Evolutionary conservation across 1,140 invertebrate genomes (phyloP), one percentile per base, ranked within the genome.

Genomic region (Aplysia californica): DNA sequence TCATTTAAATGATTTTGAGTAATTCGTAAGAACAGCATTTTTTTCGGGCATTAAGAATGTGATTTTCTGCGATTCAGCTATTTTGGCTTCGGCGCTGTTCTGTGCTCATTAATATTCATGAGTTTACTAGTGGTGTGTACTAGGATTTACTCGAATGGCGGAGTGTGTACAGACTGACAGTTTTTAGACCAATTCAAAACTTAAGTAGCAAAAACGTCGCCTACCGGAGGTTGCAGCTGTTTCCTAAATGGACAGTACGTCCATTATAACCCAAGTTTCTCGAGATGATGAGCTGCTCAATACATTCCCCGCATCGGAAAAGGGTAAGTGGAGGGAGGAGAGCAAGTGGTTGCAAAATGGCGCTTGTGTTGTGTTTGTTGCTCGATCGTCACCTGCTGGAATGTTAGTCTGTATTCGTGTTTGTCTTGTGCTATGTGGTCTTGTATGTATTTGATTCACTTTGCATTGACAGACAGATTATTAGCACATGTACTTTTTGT

Each of bases 251-350:
- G 96, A 97, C 95, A 95, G 95, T 94, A 95, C 96, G 94, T 97
- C 96, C 94, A 97, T 98, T 93, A 97, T 97, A 91, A 96, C 96
- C 91, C 96, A 97, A 94, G 96, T 96, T 92, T 95, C 94, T 92
- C 94, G 95, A 92, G 96, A 97, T 94, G 96, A 97, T 93, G 96
- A 97, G 92, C 94, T 95, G 92, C 93, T 96, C 91, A 96, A 95
- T 92, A 96, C 93, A 92, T 95, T 95, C 93, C 93, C 94, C 90
- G 93, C 94, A 91, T 85, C 85, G 82, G 95, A 96, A 91, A 96
- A 96, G 95, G 95, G 96, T 97, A 93, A 93, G 93, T 81, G 38
- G 26, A 15, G n/a, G n/a, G 31, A 55, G 64, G 67, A 67, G 36
- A 29, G 61, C 79, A 78, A 82, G 80, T 77, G 75, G 80, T 79